Percentiles rank a stretch among this genome's conserved stretches.
phyloP scores from a whole-genome alignment of 2,113 vertebrate genomes.

The Forbesichthys papilliferus region DNA sequence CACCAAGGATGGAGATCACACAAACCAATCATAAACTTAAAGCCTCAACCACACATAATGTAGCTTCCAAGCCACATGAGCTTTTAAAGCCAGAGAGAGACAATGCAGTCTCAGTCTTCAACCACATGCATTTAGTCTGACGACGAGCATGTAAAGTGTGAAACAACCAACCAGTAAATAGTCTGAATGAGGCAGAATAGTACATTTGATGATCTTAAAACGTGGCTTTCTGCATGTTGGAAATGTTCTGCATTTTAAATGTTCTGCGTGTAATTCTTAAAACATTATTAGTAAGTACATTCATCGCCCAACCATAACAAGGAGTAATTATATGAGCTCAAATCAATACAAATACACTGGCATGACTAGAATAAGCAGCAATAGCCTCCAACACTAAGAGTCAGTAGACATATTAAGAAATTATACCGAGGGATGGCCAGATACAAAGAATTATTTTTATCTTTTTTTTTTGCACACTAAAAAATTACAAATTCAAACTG shows the following conservation, averaged over 20 bases:
- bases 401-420: conserved; percentile 53
- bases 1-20: neutral
- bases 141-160: conserved; percentile 21
- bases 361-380: conserved; percentile 34
- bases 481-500: conserved; percentile 79
- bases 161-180: conserved; percentile 13
- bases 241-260: neutral
- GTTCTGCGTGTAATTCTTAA: neutral
- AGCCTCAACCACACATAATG: neutral
- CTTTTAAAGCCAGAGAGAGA: neutral
- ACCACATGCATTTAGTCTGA: conserved; percentile 6
- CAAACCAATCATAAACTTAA: neutral
- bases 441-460: conserved; percentile 77
- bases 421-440: conserved; percentile 34
- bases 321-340: neutral
- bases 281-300: too few relatives aligned
- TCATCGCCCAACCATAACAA: too few relatives aligned
- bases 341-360: neutral
- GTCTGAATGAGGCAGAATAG: neutral
- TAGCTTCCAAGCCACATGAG: conserved; percentile 6
- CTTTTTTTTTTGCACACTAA: conserved; percentile 70
- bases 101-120: neutral
- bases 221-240: neutral
- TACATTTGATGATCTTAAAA: neutral
- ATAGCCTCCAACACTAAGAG: conserved; percentile 64